A percentile compares a stretch with the other conserved stretches of the same genome.
phyloP scores from a whole-genome alignment of 2,113 vertebrate species.

The Axis porcinus region DNA sequence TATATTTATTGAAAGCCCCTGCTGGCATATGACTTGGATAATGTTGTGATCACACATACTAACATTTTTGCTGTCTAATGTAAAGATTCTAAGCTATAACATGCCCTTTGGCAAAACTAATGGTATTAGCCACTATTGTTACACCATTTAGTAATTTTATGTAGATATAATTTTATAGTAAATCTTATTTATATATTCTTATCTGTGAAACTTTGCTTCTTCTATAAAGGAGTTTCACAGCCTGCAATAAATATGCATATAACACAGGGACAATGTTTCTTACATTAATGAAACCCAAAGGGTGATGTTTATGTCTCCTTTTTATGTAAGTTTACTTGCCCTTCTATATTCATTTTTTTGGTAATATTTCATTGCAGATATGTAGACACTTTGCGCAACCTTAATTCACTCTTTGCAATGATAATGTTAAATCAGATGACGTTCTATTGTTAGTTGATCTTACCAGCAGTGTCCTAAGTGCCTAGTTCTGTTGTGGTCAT shows the following conservation, averaged over 20 bases:
- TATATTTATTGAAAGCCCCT: slow-evolving; percentile 43
- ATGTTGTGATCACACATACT: slow-evolving; percentile 29
- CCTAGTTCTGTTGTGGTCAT: slow-evolving; percentile 45
- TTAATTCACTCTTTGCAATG: slow-evolving; percentile 27
- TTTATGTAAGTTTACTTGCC: slow-evolving; percentile 72
- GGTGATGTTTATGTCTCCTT: slow-evolving; percentile 41
- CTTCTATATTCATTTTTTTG: slow-evolving; percentile 63
- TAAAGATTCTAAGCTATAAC: slow-evolving; percentile 48
- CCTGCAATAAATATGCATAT: neutral
- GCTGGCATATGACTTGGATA: neutral
- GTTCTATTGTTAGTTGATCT: slow-evolving; percentile 40
- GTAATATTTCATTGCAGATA: slow-evolving; percentile 59
- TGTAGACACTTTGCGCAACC: slow-evolving; percentile 31
- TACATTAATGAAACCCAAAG: slow-evolving; percentile 45
- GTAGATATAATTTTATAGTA: slow-evolving; percentile 31
- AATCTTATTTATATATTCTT: neutral
- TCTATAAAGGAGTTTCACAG: slow-evolving; percentile 39
- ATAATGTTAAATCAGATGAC: slow-evolving; percentile 29
- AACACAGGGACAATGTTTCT: neutral
- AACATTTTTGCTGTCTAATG: slow-evolving; percentile 30
- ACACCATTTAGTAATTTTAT: neutral
- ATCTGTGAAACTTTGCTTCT: slow-evolving; percentile 47
- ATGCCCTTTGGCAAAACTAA: slow-evolving; percentile 7
- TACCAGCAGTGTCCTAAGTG: neutral
- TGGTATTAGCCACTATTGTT: neutral